Conservation (phyloP, 1,140 invertebrate species). For the Drosophila parvula region DNA sequence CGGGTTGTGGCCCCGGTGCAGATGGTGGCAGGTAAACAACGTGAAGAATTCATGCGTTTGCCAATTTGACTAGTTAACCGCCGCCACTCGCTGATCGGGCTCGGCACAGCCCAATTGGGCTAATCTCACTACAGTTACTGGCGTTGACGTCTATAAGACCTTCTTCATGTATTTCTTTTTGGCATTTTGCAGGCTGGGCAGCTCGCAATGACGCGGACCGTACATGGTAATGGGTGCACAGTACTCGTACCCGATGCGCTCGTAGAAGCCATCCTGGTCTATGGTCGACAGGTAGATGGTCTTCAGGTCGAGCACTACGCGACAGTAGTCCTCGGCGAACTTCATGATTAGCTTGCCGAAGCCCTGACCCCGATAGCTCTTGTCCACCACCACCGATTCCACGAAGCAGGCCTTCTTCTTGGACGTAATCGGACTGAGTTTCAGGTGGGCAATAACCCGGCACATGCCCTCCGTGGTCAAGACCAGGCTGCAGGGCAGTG, state of each 20-base stretch:
- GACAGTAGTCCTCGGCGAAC: conserved; percentile 88
- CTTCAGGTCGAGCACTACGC: conserved; percentile 86
- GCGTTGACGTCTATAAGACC: conserved; percentile 81
- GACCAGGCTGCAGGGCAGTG: conserved; percentile 89
- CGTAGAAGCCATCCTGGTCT: conserved; percentile 91
- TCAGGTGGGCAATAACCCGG: conserved; percentile 89
- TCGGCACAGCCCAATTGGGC: conserved; percentile 23
- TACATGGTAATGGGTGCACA: conserved; percentile 89
- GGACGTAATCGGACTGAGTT: conserved; percentile 88
- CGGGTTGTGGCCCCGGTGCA: conserved; percentile 31
- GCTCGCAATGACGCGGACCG: conserved; percentile 84
- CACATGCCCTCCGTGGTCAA: conserved; percentile 86
- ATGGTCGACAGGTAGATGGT: conserved; percentile 90
- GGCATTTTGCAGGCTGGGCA: conserved; percentile 78
- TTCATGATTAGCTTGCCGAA: conserved; percentile 89
- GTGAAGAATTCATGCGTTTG: conserved; percentile 49
- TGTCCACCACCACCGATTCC: conserved; percentile 91
- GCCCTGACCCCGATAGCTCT: conserved; percentile 88
- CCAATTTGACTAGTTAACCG: conserved; percentile 68
- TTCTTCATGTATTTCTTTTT: conserved; percentile 84
- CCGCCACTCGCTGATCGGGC: conserved; percentile 31
- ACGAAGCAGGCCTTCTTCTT: conserved; percentile 89
- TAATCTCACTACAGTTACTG: conserved; percentile 51
- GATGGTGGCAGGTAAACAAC: conserved; percentile 50
- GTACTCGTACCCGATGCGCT: conserved; percentile 89